phyloP scores from a whole-genome alignment of 2,888 invertebrate genomes.

The Aspidiotus rigidus region DNA sequence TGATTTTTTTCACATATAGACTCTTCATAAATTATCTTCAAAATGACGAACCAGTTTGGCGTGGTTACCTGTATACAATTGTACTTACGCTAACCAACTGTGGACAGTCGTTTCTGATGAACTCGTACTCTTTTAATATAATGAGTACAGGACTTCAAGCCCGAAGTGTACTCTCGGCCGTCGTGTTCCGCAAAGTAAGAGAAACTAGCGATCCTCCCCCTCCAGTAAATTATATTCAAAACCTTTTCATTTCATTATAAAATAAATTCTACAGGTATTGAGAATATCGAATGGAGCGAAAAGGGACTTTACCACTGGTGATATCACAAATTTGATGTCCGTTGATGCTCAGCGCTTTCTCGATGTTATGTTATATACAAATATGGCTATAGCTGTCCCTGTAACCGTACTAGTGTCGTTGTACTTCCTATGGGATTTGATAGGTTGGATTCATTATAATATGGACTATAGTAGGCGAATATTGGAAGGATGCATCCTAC shows the following conservation, averaged over 20 bases:
- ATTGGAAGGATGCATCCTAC: no score
- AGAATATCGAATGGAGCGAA: constrained; percentile 43
- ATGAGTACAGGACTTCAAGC: constrained; percentile 51
- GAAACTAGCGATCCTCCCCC: not conserved
- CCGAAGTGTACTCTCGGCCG: constrained; percentile 48
- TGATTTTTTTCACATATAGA: constrained; percentile 45
- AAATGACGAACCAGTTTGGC: constrained; percentile 45
- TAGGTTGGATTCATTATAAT: constrained; percentile 39
- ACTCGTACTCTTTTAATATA: constrained; percentile 50
- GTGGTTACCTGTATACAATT: constrained; percentile 50
- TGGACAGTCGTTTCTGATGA: constrained; percentile 48
- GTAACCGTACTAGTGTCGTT: constrained; percentile 50
- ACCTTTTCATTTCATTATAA: not conserved
- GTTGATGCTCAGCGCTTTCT: constrained; percentile 47
- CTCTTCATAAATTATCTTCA: constrained; percentile 45
- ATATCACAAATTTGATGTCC: constrained; percentile 48
- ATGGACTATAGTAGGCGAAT: not conserved
- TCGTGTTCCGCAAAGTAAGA: constrained; percentile 48
- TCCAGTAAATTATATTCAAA: not conserved
- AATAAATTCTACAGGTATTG: constrained; percentile 39
- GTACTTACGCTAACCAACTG: constrained; percentile 47
- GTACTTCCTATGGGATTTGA: constrained; percentile 46
- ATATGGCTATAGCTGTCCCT: constrained; percentile 48
- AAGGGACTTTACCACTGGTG: constrained; percentile 46
- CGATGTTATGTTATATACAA: constrained; percentile 45